Evolutionary conservation across 2,113 vertebrate species (phyloP).

Genomic region (Heloderma charlesbogerti): DNA sequence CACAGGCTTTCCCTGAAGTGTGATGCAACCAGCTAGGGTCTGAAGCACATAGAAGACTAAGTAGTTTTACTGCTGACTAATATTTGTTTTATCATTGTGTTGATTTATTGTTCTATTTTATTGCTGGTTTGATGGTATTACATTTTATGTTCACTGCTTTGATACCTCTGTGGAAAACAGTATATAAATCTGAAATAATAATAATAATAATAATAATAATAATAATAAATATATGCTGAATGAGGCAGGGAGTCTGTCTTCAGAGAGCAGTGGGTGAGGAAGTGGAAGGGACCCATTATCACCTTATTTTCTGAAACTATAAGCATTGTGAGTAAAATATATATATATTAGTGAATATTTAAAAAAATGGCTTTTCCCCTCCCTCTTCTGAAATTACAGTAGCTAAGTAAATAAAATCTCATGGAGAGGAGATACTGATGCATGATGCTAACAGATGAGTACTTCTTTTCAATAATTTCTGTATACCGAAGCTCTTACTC

Average conservation of each 20-base stretch:
- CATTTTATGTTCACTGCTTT: too few relatives aligned
- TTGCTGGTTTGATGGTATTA: too few relatives aligned
- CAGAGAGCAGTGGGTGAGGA: background rate
- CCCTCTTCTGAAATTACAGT: constrained; percentile 22
- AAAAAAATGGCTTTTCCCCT: constrained; percentile 53
- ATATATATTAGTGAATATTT: constrained; percentile 49
- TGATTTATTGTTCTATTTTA: too few relatives aligned
- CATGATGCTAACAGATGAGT: background rate
- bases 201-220: too few relatives aligned
- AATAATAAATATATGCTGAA: background rate
- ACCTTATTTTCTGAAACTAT: background rate
- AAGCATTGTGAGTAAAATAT: background rate
- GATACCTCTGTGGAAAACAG: too few relatives aligned
- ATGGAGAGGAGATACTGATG: background rate
- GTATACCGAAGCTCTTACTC: constrained; percentile 19
- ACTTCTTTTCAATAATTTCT: constrained; percentile 10
- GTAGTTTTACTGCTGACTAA: too few relatives aligned
- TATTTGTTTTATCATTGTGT: too few relatives aligned
- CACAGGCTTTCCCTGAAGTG: too few relatives aligned
- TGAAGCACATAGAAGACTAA: too few relatives aligned
- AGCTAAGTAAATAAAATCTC: constrained; percentile 29
- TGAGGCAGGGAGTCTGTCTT: background rate
- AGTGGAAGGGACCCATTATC: background rate
- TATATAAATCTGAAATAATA: too few relatives aligned
- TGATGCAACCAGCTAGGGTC: too few relatives aligned